Percentiles rank a stretch among this genome's conserved stretches.
These are phyloP conservation scores for Drosophila paucipuncta DNA, from an alignment of 2,888 invertebrate genomes.

Conservation along the genomic window DNA sequence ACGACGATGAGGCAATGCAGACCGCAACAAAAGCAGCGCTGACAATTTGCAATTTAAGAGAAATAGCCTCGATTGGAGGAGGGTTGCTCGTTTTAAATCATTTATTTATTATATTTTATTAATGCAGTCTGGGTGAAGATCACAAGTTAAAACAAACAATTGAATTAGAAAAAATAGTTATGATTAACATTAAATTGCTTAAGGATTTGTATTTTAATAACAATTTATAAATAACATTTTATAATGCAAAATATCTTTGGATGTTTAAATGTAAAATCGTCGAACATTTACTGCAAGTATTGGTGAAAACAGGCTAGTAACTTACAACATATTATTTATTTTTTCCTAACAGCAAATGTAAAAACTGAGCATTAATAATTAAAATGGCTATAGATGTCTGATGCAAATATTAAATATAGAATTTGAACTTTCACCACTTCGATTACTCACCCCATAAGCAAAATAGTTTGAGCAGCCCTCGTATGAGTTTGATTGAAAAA, in stretches of 20 bases:
- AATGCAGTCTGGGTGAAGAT: background rate
- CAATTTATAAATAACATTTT: background rate
- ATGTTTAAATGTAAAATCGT: background rate
- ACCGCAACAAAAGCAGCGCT: background rate
- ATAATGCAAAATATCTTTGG: background rate
- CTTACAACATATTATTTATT: background rate
- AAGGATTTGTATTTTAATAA: background rate
- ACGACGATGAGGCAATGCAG: conserved; percentile 7
- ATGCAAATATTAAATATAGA: background rate
- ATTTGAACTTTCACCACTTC: background rate
- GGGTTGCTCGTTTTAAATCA: background rate
- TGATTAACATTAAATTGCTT: background rate
- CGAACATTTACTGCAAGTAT: background rate
- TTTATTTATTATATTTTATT: background rate
- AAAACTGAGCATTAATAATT: background rate
- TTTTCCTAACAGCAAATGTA: background rate
- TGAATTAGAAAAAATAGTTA: background rate
- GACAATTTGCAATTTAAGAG: conserved; percentile 8
- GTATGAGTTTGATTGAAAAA: conserved; percentile 2
- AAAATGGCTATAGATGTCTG: background rate
- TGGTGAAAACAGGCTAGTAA: background rate
- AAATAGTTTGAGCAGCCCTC: conserved; percentile 1
- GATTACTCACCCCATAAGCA: background rate
- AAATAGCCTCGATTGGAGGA: conserved; percentile 4
- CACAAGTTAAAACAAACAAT: background rate